These are phyloP conservation scores for Nasalis larvatus DNA, from an alignment of 2,113 vertebrate species.

Conservation along the genomic window DNA sequence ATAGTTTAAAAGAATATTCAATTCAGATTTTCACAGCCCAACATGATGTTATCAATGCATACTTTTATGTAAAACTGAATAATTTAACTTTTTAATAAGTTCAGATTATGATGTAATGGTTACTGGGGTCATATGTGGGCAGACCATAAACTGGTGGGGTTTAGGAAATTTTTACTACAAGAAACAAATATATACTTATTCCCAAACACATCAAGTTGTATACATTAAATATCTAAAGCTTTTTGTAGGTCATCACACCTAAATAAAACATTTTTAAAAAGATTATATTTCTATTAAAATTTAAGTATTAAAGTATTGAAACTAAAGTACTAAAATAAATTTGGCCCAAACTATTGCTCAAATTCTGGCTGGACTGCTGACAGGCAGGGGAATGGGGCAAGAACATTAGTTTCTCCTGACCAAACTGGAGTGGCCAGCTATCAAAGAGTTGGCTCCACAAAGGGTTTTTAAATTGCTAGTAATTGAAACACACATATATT, in stretches of 20 bases:
- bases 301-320: neutral
- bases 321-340: neutral
- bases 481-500: neutral
- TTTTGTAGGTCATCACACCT: neutral
- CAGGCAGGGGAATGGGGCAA: fast-evolving
- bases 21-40: neutral
- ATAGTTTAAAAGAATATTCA: neutral
- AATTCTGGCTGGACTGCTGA: fast-evolving
- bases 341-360: neutral
- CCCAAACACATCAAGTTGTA: neutral
- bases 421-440: fast-evolving
- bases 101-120: neutral
- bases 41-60: neutral
- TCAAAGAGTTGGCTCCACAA: neutral
- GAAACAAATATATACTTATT: neutral
- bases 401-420: neutral
- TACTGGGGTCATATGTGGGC: neutral
- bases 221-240: no score
- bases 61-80: neutral
- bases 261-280: neutral
- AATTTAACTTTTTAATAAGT: neutral
- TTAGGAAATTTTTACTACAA: neutral
- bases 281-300: neutral
- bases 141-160: neutral
- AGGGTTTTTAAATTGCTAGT: fast-evolving